Evolutionary conservation across 2,888 invertebrate genomes (phyloP).

Genomic region (Xestoiulus laeticollis): DNA sequence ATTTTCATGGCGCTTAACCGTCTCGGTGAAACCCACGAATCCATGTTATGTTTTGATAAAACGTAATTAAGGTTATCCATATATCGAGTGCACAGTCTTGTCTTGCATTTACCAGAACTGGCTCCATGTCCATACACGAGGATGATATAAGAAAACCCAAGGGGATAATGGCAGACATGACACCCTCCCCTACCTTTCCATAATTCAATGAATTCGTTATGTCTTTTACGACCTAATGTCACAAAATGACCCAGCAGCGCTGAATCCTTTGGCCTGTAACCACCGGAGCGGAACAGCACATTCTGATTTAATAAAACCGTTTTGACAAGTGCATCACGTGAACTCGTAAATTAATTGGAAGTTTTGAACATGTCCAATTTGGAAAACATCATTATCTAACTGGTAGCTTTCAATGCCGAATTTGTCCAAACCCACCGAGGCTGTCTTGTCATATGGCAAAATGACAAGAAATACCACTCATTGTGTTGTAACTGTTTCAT

Average conservation of each 20-base stretch:
- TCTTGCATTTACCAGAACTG: not conserved
- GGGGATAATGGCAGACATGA: constrained; percentile 26
- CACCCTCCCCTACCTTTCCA: constrained; percentile 26
- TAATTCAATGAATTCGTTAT: constrained; percentile 26
- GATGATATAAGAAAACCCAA: not conserved
- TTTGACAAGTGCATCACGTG: not conserved
- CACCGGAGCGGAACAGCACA: not conserved
- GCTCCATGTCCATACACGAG: not conserved
- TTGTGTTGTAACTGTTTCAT: too few relatives aligned
- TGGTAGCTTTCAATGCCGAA: not conserved
- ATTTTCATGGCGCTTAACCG: constrained; percentile 5
- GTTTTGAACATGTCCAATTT: not conserved
- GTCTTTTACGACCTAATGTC: constrained; percentile 26
- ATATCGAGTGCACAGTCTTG: constrained; percentile 26
- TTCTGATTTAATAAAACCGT: constrained; percentile 8
- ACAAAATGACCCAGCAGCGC: not conserved
- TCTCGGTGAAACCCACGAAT: not conserved
- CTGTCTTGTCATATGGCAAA: too few relatives aligned
- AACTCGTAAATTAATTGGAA: not conserved
- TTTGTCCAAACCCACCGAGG: not conserved
- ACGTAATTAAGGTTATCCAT: not conserved
- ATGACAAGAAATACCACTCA: too few relatives aligned
- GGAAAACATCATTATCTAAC: not conserved
- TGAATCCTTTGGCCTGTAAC: not conserved
- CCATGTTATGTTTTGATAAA: not conserved